These are phyloP conservation scores for Epicampocera succincta DNA, from an alignment of 2,888 invertebrate species.

Conservation along the genomic window DNA sequence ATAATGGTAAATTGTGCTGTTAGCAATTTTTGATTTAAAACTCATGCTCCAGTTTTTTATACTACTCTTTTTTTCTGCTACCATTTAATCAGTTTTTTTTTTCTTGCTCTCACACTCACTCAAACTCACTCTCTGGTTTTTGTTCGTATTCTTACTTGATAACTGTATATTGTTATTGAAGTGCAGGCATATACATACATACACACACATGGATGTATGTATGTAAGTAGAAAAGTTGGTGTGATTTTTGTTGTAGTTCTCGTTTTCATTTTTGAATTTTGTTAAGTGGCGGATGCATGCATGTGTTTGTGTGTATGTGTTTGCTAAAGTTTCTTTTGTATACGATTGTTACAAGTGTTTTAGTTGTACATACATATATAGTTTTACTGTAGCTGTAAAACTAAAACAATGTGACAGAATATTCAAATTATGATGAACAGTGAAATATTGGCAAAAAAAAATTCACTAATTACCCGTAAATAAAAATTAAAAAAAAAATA, in stretches of 20 bases:
- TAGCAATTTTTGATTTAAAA: slow-evolving; percentile 65
- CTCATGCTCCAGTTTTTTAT: slow-evolving; percentile 62
- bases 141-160: slow-evolving; percentile 17
- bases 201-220: too few relatives aligned
- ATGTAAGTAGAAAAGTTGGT: too few relatives aligned
- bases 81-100: not conserved
- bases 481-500: too few relatives aligned
- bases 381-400: slow-evolving; percentile 56
- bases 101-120: not conserved
- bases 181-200: not conserved
- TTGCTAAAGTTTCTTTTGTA: not conserved
- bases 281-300: too few relatives aligned
- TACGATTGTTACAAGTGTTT: slow-evolving; percentile 6
- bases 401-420: slow-evolving; percentile 50
- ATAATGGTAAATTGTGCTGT: slow-evolving; percentile 67
- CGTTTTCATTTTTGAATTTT: not conserved
- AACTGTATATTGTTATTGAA: slow-evolving; percentile 32
- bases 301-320: slow-evolving; percentile 11
- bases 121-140: slow-evolving; percentile 22
- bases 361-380: slow-evolving; percentile 25
- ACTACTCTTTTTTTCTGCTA: slow-evolving; percentile 8
- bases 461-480: too few relatives aligned
- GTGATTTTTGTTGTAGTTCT: not conserved
- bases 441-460: not conserved
- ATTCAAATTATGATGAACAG: slow-evolving; percentile 43